Percentiles rank a stretch among this genome's conserved stretches.
Conservation (phyloP, 1,140 invertebrate genomes). For the Nilaparvata lugens region DNA sequence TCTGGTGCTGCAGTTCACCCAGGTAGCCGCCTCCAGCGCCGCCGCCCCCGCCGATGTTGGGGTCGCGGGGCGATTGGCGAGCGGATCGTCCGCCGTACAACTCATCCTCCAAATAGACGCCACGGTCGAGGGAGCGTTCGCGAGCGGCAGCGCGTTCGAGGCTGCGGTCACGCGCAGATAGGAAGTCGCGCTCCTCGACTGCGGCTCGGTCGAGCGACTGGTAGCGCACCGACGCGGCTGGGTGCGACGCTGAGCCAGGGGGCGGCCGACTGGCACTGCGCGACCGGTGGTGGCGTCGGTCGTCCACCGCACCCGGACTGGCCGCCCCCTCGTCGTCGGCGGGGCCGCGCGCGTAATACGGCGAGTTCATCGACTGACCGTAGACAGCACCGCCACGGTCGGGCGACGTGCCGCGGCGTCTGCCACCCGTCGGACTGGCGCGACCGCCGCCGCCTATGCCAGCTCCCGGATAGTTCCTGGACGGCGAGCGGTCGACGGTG, state of each 20-base stretch:
- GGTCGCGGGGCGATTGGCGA: conserved; percentile 60
- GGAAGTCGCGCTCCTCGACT: conserved; percentile 61
- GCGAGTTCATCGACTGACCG: conserved; percentile 36
- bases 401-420: conserved; percentile 49
- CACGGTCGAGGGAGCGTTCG: conserved; percentile 49
- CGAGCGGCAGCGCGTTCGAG: conserved; percentile 46
- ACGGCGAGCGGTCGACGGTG: conserved; percentile 76
- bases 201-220: conserved; percentile 64
- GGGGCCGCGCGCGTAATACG: conserved; percentile 51
- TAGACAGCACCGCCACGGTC: conserved; percentile 37
- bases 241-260: conserved; percentile 38
- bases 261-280: conserved; percentile 47
- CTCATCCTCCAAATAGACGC: conserved; percentile 63
- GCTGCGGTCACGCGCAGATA: conserved; percentile 57
- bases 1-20: conserved; percentile 89
- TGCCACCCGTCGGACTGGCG: conserved; percentile 46
- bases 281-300: conserved; percentile 49
- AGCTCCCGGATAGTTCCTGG: conserved; percentile 50
- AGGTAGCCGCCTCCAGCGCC: conserved; percentile 51
- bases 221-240: conserved; percentile 52
- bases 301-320: conserved; percentile 46
- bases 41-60: conserved; percentile 28
- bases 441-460: conserved; percentile 35
- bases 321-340: conserved; percentile 52
- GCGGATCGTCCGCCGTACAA: conserved; percentile 60